Base-by-base conservation (phyloP, 92 coral and sea anemone species). In the Scolanthus callimorphus region DNA sequence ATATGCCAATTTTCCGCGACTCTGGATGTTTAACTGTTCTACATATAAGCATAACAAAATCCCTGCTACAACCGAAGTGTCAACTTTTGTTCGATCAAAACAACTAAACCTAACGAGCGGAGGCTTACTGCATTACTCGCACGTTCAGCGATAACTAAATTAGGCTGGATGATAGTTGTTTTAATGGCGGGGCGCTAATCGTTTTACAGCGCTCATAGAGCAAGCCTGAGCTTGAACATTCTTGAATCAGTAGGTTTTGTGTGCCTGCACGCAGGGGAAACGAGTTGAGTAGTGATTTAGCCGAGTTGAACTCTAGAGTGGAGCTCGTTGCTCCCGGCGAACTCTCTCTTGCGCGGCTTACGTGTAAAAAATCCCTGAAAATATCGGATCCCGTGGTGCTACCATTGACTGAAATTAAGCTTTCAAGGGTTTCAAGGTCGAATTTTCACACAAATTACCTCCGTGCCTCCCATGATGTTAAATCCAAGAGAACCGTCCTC, bases 391-490 rank as follows among this genome's bases (percentile, higher is more conserved):
- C 43, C 15, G 15, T 6, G 43, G 15, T 15, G 43, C 43, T 34
- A 34, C 43, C 15, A 34, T 15, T 34, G 15, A 15, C 9, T 6
- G 43, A 34, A 34, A 34, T 34, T 34, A 34, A 6, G 9, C 43
- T 34, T 34, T 34, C 43, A 34, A 34, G 6, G 15, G 43, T 15
- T 34, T 34, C 43, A 34, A 34, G 15, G 43, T 6, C 43, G 43
- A n/a, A n/a, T n/a, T n/a, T n/a, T n/a, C n/a, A n/a, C n/a, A n/a
- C n/a, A n/a, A 15, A n/a, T 28, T 85, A 85, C 92, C 87, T 85
- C 87, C 21, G 81, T 68, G 73, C 95, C 95, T 17, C 98, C 98
- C 84, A 90, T 83, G 39, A 92, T 92, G 72, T 92, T 92, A 50
- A 92, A 81, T 13, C 98, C 98, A 22, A 92, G 72, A 20, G 89